Conservation (phyloP, 1,140 invertebrate species). For the Sycophila sp. region DNA sequence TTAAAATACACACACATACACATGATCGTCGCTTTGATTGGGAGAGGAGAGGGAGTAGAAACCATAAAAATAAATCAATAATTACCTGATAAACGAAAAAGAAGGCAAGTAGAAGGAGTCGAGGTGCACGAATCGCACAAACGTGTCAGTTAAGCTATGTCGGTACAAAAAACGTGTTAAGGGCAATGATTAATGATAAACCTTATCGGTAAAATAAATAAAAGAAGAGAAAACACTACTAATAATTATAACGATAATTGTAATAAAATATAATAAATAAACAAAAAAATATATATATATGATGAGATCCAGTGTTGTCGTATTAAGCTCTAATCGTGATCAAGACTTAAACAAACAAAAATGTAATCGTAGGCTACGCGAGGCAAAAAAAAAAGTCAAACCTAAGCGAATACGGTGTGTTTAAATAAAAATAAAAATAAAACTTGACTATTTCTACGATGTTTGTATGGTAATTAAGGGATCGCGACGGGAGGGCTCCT, state of each 20-base stretch:
- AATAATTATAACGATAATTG: neutral
- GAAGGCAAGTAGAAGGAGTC: neutral
- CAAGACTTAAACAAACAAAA: constrained; percentile 8
- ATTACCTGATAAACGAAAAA: neutral
- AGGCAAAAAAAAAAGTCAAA: no score
- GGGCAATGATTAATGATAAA: neutral
- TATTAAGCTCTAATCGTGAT: constrained; percentile 14
- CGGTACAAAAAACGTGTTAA: neutral
- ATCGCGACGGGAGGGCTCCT: no score
- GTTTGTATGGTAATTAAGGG: constrained; percentile 22
- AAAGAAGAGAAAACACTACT: neutral
- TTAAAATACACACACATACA: no score
- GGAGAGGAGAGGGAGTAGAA: neutral
- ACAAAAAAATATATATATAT: neutral
- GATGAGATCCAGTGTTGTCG: neutral
- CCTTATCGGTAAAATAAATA: neutral
- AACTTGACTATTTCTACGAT: constrained; percentile 23
- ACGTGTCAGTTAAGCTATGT: neutral
- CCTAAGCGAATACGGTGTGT: no score
- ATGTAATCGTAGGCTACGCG: constrained; percentile 1
- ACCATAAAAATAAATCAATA: neutral
- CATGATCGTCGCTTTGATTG: neutral
- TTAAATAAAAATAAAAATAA: neutral
- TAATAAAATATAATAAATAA: neutral
- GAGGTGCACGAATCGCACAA: neutral